Conservation (phyloP, 2,888 invertebrate genomes). For the Drosophila limbata region DNA sequence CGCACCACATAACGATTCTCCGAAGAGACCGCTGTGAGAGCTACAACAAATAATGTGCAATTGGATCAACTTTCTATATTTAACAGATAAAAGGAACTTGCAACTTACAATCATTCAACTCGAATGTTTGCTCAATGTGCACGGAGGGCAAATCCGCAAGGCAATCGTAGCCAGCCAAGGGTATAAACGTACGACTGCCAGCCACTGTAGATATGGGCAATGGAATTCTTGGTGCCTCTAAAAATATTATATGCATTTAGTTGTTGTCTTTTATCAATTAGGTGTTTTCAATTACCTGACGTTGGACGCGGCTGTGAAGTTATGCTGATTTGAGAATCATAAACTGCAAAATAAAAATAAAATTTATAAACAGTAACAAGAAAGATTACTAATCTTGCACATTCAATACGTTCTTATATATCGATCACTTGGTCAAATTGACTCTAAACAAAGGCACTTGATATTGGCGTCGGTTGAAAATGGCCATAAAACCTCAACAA, state of each 20-base stretch:
- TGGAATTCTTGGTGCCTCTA: conserved; percentile 62
- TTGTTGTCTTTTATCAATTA: background rate
- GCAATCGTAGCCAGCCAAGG: conserved; percentile 90
- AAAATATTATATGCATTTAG: background rate
- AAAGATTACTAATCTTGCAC: conserved; percentile 1
- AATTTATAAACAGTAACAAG: background rate
- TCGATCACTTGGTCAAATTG: conserved; percentile 51
- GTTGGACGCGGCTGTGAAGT: conserved; percentile 77
- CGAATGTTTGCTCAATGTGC: conserved; percentile 92
- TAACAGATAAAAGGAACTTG: background rate
- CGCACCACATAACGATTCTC: conserved; percentile 91
- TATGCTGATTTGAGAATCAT: conserved; percentile 79
- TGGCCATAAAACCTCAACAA: conserved; percentile 28
- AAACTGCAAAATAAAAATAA: conserved; percentile 68
- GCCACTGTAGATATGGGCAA: conserved; percentile 82
- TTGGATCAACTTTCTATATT: background rate
- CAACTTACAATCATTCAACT: conserved; percentile 89
- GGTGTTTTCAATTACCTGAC: conserved; percentile 36
- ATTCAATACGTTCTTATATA: conserved; percentile 3
- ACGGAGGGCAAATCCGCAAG: conserved; percentile 89
- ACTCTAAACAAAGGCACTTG: conserved; percentile 42
- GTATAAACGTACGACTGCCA: conserved; percentile 83
- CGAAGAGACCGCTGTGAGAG: conserved; percentile 86
- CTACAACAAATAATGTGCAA: conserved; percentile 45
- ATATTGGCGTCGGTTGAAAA: conserved; percentile 21